These are phyloP conservation scores for Deilephila porcellus DNA, from an alignment of 2,888 invertebrate genomes.

Conservation along the genomic window DNA sequence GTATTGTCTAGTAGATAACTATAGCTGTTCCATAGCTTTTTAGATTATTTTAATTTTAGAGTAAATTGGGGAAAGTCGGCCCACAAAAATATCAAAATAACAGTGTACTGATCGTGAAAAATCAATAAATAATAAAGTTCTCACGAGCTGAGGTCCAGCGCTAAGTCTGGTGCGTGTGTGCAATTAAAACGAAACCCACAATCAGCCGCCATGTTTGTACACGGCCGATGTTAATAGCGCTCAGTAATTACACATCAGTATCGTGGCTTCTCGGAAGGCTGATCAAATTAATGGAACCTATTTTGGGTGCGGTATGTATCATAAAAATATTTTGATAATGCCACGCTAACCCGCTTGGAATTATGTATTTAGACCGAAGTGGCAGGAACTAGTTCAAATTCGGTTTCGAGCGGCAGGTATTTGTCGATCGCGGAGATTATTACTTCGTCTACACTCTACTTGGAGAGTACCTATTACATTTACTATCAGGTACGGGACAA, in stretches of 20 bases:
- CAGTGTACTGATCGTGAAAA: constrained; percentile 45
- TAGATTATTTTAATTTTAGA: background rate
- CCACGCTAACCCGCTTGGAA: background rate
- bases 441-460: no score
- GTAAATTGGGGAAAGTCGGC: constrained; percentile 11
- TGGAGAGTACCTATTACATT: no score
- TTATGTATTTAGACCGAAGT: background rate
- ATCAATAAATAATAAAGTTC: constrained; percentile 77
- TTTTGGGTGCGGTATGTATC: constrained; percentile 63
- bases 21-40: no score
- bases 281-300: constrained; percentile 82
- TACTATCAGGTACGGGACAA: no score
- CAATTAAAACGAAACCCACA: constrained; percentile 84
- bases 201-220: constrained; percentile 85
- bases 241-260: constrained; percentile 82
- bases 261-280: constrained; percentile 83
- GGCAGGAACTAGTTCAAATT: background rate
- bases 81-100: constrained; percentile 1
- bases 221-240: constrained; percentile 83
- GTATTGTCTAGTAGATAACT: no score
- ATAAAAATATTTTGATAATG: constrained; percentile 46
- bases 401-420: no score
- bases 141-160: constrained; percentile 68
- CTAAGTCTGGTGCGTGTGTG: constrained; percentile 80
- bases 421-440: no score